Percentiles rank a stretch among this genome's conserved stretches.
Evolutionary conservation across 2,888 invertebrate genomes (phyloP).

Genomic region (Spicauda simplicius): DNA sequence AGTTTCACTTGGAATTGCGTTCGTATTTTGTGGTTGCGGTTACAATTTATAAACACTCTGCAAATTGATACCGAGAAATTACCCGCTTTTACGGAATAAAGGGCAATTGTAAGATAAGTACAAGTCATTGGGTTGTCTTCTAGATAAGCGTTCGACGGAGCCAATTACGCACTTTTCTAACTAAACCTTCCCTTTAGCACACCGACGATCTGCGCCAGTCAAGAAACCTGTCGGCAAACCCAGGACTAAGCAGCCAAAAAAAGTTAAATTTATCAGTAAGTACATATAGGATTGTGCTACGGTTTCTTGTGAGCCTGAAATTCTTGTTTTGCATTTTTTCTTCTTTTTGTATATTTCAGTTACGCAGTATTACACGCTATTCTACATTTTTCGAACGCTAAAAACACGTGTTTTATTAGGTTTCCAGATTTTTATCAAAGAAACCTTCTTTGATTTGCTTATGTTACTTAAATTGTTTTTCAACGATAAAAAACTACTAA

Average conservation of each 20-base stretch:
- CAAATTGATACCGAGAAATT: conserved; percentile 25
- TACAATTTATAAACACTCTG: conserved; percentile 33
- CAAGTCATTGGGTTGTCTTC: conserved; percentile 26
- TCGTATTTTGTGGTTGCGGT: conserved; percentile 33
- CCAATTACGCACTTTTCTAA: conserved; percentile 16
- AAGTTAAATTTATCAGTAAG: conserved; percentile 96
- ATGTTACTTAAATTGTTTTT: too few species aligned
- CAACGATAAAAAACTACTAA: too few species aligned
- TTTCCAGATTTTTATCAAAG: too few species aligned
- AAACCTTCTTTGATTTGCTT: too few species aligned
- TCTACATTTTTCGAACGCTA: too few species aligned
- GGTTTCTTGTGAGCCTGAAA: conserved; percentile 9
- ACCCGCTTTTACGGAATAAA: conserved; percentile 13
- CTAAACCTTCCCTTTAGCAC: conserved; percentile 55
- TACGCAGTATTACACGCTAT: too few species aligned
- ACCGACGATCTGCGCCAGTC: conserved; percentile 86
- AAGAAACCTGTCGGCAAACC: conserved; percentile 93
- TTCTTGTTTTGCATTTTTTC: background rate
- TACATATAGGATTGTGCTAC: conserved; percentile 56
- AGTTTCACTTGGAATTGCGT: conserved; percentile 31
- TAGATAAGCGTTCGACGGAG: conserved; percentile 39
- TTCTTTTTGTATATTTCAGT: background rate
- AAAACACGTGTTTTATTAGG: too few species aligned
- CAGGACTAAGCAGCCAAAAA: conserved; percentile 94
- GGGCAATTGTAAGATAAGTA: background rate